A percentile compares a stretch with the other conserved stretches of the same genome.
Conservation (phyloP, 2,797 vertebrate genomes). For the Tarsius wallacei region DNA sequence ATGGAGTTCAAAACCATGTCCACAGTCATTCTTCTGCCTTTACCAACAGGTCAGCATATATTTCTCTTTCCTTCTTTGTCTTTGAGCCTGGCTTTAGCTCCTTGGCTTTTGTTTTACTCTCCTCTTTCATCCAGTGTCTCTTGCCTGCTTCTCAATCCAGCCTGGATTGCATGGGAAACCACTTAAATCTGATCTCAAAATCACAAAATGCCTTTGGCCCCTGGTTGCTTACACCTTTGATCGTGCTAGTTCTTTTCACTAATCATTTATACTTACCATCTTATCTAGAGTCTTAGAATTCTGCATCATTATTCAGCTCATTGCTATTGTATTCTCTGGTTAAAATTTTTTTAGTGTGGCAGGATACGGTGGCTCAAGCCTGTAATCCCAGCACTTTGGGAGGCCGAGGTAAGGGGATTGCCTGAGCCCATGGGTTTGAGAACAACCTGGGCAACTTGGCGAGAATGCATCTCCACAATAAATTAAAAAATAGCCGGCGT, state of each 20-base stretch:
- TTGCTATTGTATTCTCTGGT: neutral
- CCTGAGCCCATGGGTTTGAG: no score
- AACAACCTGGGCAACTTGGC: no score
- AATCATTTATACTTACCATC: neutral
- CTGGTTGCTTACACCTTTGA: neutral
- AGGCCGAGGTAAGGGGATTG: no score
- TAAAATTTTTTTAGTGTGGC: neutral
- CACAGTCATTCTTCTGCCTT: neutral
- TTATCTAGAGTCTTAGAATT: neutral
- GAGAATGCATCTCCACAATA: no score
- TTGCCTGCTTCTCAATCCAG: neutral
- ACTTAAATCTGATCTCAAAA: neutral
- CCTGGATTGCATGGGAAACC: neutral
- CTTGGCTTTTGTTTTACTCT: neutral
- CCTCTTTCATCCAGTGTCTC: neutral
- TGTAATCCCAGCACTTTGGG: no score
- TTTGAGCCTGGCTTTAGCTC: neutral
- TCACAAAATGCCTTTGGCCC: neutral
- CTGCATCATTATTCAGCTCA: neutral
- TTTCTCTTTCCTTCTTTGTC: neutral
- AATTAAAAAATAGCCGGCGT: no score
- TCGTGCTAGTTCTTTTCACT: neutral
- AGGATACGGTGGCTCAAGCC: no score
- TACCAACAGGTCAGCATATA: neutral
- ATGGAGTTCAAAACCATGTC: neutral